Base-by-base conservation (phyloP, 2,888 invertebrate species). In the Acleris sparsana region DNA sequence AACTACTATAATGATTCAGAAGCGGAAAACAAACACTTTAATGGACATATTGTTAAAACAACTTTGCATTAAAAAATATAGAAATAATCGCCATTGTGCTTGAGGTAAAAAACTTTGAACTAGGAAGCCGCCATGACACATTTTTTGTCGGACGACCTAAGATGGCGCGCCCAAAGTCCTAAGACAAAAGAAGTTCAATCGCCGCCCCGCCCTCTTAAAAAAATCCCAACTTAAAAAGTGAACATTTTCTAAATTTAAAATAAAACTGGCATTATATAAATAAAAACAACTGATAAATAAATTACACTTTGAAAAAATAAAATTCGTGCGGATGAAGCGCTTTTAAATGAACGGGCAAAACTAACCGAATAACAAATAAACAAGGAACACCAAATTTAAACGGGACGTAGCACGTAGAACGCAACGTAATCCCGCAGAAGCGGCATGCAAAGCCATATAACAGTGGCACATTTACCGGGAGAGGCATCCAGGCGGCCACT, bases 361-460 rank as follows among this genome's bases (percentile, higher is more conserved):
- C 70, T 70, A 69, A 63, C 69, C 67, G 71, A 72, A 72, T 69
- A 70, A 74, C 75, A 80, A 83, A 84, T 83, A 83, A 80, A 82
- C 78, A 76, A 61, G 63, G 72, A 79, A 75, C 84, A 78, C 82
- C 81, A 75, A 86, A 86, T 83, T 86, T 78, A 75, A 46, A 65
- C 68, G 77, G 70, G 73, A 70, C 65, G 72, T 70, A 72, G 73
- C 79, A 80, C 79, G 77, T 77, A 77, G 73, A 78, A 80, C 75
- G 81, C 79, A 79, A 79, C 80, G 78, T 88, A 88, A 88, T 88
- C 87, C 86, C 77, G 82, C 79, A 74, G 77, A 80, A 85, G 84
- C 84, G 83, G 87, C 90, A 91, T 92, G 92, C 92, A 91, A 89
- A 89, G 80, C 83, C 81, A 85, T 86, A 82, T 82, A 87, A 87